phyloP scores from a whole-genome alignment of 2,797 vertebrate genomes.

The Synaphobranchus kaupii region DNA sequence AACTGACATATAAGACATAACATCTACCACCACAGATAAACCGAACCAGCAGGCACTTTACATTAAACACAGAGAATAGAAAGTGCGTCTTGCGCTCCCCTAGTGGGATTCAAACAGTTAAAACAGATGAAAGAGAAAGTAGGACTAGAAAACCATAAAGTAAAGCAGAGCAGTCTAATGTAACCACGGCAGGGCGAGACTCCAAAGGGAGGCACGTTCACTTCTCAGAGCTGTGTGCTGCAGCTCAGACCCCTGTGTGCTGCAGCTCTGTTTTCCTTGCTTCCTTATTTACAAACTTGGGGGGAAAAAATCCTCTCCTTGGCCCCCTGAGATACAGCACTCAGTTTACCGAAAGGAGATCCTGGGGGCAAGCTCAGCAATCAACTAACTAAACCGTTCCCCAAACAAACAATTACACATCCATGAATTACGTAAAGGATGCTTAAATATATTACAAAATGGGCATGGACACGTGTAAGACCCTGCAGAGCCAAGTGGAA shows the following conservation, averaged over 20 bases:
- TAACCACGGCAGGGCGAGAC: neutral
- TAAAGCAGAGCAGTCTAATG: slow-evolving; percentile 11
- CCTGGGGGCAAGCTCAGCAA: slow-evolving; percentile 64
- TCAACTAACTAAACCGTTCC: slow-evolving; percentile 78
- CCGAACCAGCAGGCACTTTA: slow-evolving; percentile 2
- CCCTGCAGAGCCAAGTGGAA: slow-evolving; percentile 61
- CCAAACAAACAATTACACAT: slow-evolving; percentile 77
- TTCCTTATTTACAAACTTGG: neutral
- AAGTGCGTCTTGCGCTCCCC: neutral
- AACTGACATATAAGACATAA: neutral
- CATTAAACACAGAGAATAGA: slow-evolving; percentile 12
- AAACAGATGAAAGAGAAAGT: slow-evolving; percentile 7
- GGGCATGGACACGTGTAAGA: slow-evolving; percentile 54
- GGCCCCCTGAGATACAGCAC: neutral
- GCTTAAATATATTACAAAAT: slow-evolving; percentile 66
- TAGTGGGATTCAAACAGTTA: slow-evolving; percentile 26
- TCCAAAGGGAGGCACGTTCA: neutral
- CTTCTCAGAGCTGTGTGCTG: neutral
- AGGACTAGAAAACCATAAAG: slow-evolving; percentile 9
- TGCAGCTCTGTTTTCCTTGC: neutral
- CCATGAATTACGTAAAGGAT: slow-evolving; percentile 76
- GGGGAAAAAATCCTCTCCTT: no score
- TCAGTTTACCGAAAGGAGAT: slow-evolving; percentile 38
- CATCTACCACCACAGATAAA: slow-evolving; percentile 7
- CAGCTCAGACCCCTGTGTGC: neutral